Base-by-base conservation (phyloP, 2,888 invertebrate genomes). In the Calameuta pallipes region DNA sequence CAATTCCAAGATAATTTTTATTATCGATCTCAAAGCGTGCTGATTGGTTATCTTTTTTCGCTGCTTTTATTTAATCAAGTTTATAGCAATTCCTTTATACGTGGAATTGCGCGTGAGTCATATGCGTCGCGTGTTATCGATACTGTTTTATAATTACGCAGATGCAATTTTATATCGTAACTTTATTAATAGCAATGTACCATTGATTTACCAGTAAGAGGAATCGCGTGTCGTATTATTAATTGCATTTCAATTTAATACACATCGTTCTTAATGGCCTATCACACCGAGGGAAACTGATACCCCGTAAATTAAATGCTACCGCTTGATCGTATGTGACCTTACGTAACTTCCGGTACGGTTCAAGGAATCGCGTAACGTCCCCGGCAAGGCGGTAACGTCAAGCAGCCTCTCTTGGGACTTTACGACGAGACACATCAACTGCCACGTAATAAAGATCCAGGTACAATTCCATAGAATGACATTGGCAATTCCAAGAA, bases 361-460 rank as follows among this genome's bases (percentile, higher is more conserved):
- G 56, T 56, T 23, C 23, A 56, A 23, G 23, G 56, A 23, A 56
- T 23, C 23, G 23, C 23, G 15, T 23, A 56, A 56, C 23, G 23
- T 56, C 0, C 9, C 9, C 56, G 9, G 23, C 23, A 23, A 56
- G 23, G 56, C 56, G 23, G 56, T 56, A 56, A 56, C 23, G 56
- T 56, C 56, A 56, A 23, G 56, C 56, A 36, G 15, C 23, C 56
- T 56, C 56, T 23, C 56, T 56, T 74, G 76, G 76, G 80, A 84
- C 75, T 84, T 84, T 84, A 83, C 82, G 84, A 83, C 78, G 69
- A 74, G 71, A 6, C 12, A 75, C 78, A 81, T 80, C 76, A 83
- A 80, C 83, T 82, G 82, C 80, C 84, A 80, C 84, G 83, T 82
- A 83, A 83, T 84, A 84, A 84, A 84, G 84, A 84, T 81, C 79